phyloP scores from a whole-genome alignment of 2,888 invertebrate genomes.

The Sphaerophoria rueppellii region DNA sequence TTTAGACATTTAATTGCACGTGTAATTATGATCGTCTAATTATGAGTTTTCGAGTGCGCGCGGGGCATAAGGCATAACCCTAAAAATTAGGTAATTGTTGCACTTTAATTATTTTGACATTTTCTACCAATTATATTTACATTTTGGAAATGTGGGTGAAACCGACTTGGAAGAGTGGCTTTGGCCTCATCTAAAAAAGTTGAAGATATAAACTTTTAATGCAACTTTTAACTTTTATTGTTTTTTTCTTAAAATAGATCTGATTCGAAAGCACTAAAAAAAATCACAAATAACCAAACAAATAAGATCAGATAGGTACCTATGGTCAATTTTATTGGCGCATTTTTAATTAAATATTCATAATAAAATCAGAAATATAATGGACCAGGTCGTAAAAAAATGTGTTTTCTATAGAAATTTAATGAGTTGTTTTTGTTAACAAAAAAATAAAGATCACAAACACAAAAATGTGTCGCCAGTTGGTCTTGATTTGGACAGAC shows the following conservation, averaged over 20 bases:
- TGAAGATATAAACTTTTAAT: slow-evolving; percentile 32
- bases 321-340: slow-evolving; percentile 19
- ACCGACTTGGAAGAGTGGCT: slow-evolving; percentile 8
- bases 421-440: slow-evolving; percentile 15
- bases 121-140: slow-evolving; percentile 59
- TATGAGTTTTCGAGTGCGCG: slow-evolving; percentile 28
- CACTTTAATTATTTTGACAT: slow-evolving; percentile 71
- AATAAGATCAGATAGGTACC: slow-evolving; percentile 12
- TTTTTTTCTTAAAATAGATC: slow-evolving; percentile 14
- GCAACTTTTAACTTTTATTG: slow-evolving; percentile 44
- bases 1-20: slow-evolving; percentile 49
- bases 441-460: too few species aligned
- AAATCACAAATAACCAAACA: not conserved
- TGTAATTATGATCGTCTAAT: slow-evolving; percentile 64
- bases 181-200: slow-evolving; percentile 27
- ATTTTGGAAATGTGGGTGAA: slow-evolving; percentile 37
- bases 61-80: not conserved
- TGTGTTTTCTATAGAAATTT: slow-evolving; percentile 15
- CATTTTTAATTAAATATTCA: slow-evolving; percentile 36
- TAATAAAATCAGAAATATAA: slow-evolving; percentile 31
- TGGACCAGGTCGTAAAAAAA: slow-evolving; percentile 11
- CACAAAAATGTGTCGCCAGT: slow-evolving; percentile 14
- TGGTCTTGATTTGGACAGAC: slow-evolving; percentile 37
- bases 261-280: slow-evolving; percentile 8
- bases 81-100: slow-evolving; percentile 54